Evolutionary conservation across 2,113 vertebrate species (phyloP).

Genomic region (Tupaia tana): DNA sequence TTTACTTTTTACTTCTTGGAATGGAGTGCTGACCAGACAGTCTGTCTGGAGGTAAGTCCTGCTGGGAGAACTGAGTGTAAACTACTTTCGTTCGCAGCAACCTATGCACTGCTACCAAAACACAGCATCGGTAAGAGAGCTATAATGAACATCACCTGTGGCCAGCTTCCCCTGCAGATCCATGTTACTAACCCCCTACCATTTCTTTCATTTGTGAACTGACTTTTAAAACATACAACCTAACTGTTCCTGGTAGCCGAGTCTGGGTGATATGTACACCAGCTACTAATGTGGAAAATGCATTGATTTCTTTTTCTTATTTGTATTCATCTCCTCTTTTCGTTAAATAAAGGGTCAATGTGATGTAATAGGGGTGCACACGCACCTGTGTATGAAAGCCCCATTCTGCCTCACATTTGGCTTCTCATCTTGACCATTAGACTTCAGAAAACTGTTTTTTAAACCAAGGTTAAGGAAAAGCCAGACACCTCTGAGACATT

Average conservation of each 20-base stretch:
- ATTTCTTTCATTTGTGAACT: neutral
- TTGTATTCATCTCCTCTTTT: neutral
- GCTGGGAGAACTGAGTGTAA: conserved; percentile 56
- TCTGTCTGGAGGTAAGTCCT: conserved; percentile 36
- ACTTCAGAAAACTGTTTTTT: conserved; percentile 55
- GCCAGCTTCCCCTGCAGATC: neutral
- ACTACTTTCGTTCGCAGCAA: conserved; percentile 61
- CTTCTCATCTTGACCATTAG: conserved; percentile 38
- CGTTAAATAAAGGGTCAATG: neutral
- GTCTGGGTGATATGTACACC: neutral
- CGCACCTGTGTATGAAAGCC: neutral
- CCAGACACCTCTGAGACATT: neutral
- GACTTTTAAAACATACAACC: conserved; percentile 18
- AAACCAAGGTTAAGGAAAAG: conserved; percentile 42
- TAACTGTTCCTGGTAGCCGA: neutral
- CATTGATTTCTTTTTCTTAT: neutral
- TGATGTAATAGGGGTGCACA: neutral
- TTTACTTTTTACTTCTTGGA: neutral
- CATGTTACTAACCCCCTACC: neutral
- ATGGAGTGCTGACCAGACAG: conserved; percentile 58
- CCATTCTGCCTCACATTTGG: neutral
- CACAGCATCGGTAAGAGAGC: neutral
- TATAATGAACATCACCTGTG: conserved; percentile 38
- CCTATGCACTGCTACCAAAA: conserved; percentile 50
- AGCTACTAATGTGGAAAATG: neutral